Conservation (phyloP, 2,797 vertebrate genomes). For the Fistularia commersonii region DNA sequence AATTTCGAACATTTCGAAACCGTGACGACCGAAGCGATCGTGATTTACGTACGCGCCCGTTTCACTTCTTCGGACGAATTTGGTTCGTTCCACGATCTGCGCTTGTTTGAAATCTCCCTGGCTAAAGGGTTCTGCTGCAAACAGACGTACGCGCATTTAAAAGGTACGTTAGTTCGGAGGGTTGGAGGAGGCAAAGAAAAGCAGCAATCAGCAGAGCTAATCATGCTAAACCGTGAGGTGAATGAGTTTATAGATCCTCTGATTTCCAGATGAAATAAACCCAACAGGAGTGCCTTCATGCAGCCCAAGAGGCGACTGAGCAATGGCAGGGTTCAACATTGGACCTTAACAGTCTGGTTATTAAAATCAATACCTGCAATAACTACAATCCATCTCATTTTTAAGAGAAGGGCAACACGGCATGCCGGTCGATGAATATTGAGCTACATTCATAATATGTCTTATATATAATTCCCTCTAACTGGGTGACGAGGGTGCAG, state of each 20-base stretch:
- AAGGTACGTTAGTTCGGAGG: no score
- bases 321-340: slow-evolving; percentile 27
- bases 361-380: slow-evolving; percentile 81
- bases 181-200: slow-evolving; percentile 4
- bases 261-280: slow-evolving; percentile 28
- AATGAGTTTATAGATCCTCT: slow-evolving; percentile 60
- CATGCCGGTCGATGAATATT: slow-evolving; percentile 64
- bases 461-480: slow-evolving; percentile 67
- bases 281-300: slow-evolving; percentile 4
- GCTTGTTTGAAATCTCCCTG: no score
- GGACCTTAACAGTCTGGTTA: slow-evolving; percentile 61
- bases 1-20: no score
- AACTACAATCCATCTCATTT: slow-evolving; percentile 73
- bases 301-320: slow-evolving; percentile 19
- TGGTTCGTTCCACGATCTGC: no score
- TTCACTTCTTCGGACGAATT: no score
- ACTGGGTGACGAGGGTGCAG: slow-evolving; percentile 27
- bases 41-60: no score
- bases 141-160: no score
- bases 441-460: slow-evolving; percentile 75
- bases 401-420: slow-evolving; percentile 52
- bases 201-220: slow-evolving; percentile 35
- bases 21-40: no score
- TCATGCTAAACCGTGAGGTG: slow-evolving; percentile 44
- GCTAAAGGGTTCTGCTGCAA: no score